Evolutionary conservation across 2,113 vertebrate genomes (phyloP).

Genomic region (Halcyon malimbica): DNA sequence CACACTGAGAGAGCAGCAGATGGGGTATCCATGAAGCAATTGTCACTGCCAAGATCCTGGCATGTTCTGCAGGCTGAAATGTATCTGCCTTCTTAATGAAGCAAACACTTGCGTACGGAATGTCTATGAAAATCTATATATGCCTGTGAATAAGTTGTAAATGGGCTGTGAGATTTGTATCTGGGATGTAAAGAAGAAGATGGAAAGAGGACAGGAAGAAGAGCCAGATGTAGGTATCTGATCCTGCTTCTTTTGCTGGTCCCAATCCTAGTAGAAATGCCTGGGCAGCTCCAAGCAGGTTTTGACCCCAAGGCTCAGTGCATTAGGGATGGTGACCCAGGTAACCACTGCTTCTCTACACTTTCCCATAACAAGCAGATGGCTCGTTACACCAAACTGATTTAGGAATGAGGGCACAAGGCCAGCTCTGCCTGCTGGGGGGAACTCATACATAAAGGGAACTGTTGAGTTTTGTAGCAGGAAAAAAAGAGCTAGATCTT

Average conservation of each 20-base stretch:
- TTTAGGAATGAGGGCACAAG: not conserved
- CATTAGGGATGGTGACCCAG: not conserved
- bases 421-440: not conserved
- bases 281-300: not conserved
- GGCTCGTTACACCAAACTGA: fast-evolving
- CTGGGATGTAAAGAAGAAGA: not conserved
- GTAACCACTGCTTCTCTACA: not conserved
- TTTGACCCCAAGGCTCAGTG: not conserved
- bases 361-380: not conserved
- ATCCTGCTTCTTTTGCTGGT: not conserved
- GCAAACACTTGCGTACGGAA: not conserved
- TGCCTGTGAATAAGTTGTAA: not conserved
- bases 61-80: constrained; percentile 14
- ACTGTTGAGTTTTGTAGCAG: not conserved
- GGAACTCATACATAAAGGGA: not conserved
- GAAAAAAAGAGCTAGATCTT: not conserved
- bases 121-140: not conserved
- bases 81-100: constrained; percentile 33
- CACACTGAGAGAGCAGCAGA: constrained; percentile 33
- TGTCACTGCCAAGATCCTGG: not conserved
- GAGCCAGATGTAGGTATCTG: not conserved
- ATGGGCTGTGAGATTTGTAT: not conserved
- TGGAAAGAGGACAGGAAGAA: not conserved
- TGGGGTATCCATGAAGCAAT: constrained; percentile 15
- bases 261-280: not conserved